Evolutionary conservation across 2,113 vertebrate species (phyloP).

Genomic region (Anguilla rostrata): DNA sequence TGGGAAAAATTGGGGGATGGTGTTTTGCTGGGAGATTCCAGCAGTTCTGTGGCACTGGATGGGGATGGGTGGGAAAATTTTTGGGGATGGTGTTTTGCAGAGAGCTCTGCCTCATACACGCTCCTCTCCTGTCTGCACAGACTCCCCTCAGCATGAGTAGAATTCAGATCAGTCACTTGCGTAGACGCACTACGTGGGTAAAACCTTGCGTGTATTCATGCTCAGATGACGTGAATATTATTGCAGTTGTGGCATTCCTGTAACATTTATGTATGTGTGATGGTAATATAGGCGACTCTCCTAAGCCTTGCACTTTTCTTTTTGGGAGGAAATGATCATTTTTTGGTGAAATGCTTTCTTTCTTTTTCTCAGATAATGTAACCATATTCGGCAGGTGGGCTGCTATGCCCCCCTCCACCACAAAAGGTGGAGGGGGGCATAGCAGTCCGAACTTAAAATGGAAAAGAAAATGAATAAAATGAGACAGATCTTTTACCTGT

Average conservation of each 20-base stretch:
- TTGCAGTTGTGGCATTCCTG: neutral
- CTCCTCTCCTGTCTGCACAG: neutral
- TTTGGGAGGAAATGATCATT: conserved; percentile 27
- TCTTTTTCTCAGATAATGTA: neutral
- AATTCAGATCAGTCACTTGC: conserved; percentile 2
- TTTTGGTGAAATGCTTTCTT: conserved; percentile 28
- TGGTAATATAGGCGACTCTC: conserved; percentile 44
- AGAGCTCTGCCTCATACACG: neutral
- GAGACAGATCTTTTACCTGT: neutral
- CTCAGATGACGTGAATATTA: conserved; percentile 26
- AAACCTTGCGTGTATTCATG: conserved; percentile 38
- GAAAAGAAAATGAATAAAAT: conserved; percentile 27
- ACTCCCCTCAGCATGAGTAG: neutral
- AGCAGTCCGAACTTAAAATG: too few relatives aligned
- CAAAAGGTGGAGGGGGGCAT: too few relatives aligned
- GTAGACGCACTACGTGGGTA: conserved; percentile 26
- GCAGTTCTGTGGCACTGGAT: neutral
- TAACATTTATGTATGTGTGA: conserved; percentile 55
- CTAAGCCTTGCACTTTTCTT: conserved; percentile 31
- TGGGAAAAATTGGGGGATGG: neutral
- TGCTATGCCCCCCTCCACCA: too few relatives aligned
- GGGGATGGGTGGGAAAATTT: neutral
- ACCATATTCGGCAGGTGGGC: too few relatives aligned
- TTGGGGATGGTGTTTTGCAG: neutral
- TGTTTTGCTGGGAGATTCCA: neutral